Base-by-base conservation (phyloP, 1,140 invertebrate species). In the Drosophila triauraria region DNA sequence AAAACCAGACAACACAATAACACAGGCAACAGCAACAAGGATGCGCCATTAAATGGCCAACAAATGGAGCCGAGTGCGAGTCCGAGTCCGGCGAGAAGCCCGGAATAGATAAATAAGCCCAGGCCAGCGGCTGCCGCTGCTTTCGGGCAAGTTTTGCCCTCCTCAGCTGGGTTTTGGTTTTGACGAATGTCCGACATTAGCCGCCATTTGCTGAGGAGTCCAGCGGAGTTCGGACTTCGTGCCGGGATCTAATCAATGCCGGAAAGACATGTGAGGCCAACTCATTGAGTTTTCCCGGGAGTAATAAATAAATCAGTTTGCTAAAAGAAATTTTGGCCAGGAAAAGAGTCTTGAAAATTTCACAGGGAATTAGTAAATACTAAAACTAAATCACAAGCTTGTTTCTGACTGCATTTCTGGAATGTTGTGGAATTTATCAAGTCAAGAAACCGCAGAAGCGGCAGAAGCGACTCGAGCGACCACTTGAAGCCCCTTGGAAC, bases 1-100 rank as follows among this genome's bases (percentile, higher is more conserved):
- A 82, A 86, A 79, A 82, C 62, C 65, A 79, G 67, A 62, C 63
- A 69, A 32, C 72, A 48, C 72, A 68, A 84, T 71, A 84, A 78
- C 57, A 84, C 69, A 75, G 12, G 23, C 42, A 56, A 48, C 30
- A 38, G 46, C 56, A 42, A 17, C 20, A 50, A 58, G 38, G 44
- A 72, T 56, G 43, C 68, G 51, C 35, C 70, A 75, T 56, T 64
- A 75, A 75, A 77, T 67, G 71, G 60, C 61, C 71, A 76, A 75
- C 74, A 82, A 82, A 75, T 75, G 69, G 71, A 47, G 68, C 48
- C 9, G 48, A 43, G 48, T 51, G 23, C 27, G 42, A 12, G 20
- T 5, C 48, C 7, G 48, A 38, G 48, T 51, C 23, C 27, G 40
- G 15, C 25, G 7, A 30, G 57, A 30, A 17, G 23, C 23, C 65